Evolutionary conservation across 2,888 invertebrate species (phyloP), one percentile per base, ranked within the genome.

Genomic region (Sinopyrophorus schimmeli): DNA sequence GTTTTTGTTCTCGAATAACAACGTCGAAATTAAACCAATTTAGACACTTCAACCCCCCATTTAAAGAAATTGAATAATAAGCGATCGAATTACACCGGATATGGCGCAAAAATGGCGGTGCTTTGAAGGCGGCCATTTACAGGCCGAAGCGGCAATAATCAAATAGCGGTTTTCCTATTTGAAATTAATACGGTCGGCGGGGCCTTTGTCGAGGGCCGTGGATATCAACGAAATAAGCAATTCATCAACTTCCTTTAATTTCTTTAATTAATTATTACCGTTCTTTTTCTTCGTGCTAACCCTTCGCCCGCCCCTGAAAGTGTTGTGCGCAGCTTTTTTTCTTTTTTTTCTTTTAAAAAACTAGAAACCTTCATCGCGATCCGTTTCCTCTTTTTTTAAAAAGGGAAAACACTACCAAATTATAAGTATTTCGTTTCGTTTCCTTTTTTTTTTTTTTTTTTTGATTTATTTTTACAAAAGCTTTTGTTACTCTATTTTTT

Each of bases 221-320:
- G 54, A 59, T 57, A 50, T 46, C 32, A 40, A 46, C 44, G 30
- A 50, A 56, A 58, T 55, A 53, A 57, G 56, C 55, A 57, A 59
- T 60, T 57, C 57, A 60, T 35, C 53, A 49, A 56, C 49, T 59
- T 60, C 58, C 58, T 56, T 47, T 49, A 56, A 47, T 59, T 60
- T 57, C 58, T 56, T 47, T 49, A 60, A 60, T 60, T 60, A 60
- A 52, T 42, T 37, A 32, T 43, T 49, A 44, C 46, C 34, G 44
- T 50, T 50, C 28, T 35, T 30, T 20, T 34, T 27, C 24, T 24
- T 16, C 18, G n/a, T n/a, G n/a, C n/a, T n/a, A 32, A 10, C 15
- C 9, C 32, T 32, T 32, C 18, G 32, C n/a, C n/a, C n/a, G n/a
- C n/a, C n/a, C n/a, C n/a, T n/a, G n/a, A n/a, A n/a, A n/a, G n/a